A percentile compares a stretch with the other conserved stretches of the same genome.
These are phyloP conservation scores for Etheostoma nigrum DNA, from an alignment of 2,797 vertebrate genomes.

Conservation along the genomic window DNA sequence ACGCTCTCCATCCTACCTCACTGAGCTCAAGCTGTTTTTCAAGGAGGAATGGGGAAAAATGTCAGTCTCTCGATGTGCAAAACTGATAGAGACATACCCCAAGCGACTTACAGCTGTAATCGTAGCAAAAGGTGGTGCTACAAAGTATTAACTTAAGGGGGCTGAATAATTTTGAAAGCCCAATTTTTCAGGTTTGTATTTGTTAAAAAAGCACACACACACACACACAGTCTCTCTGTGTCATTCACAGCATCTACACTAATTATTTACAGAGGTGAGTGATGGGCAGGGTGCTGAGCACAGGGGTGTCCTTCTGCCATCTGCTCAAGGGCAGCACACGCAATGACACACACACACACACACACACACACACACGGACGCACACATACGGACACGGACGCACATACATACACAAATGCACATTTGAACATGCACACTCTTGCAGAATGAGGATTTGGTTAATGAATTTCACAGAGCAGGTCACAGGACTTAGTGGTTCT, in stretches of 20 bases:
- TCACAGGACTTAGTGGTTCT: slow-evolving; percentile 2
- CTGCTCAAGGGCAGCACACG: slow-evolving; percentile 33
- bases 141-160: too few relatives aligned
- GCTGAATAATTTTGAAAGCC: too few relatives aligned
- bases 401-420: slow-evolving; percentile 11
- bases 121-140: too few relatives aligned
- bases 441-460: slow-evolving; percentile 18
- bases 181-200: too few relatives aligned
- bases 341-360: slow-evolving; percentile 9
- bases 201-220: too few relatives aligned
- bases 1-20: too few relatives aligned
- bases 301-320: slow-evolving; percentile 58
- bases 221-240: neutral
- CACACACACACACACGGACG: neutral
- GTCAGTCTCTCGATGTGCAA: too few relatives aligned
- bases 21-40: too few relatives aligned
- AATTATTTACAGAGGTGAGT: slow-evolving; percentile 56
- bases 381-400: neutral
- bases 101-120: too few relatives aligned
- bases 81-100: too few relatives aligned
- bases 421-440: neutral
- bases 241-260: slow-evolving; percentile 32
- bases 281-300: slow-evolving; percentile 23
- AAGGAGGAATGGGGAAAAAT: too few relatives aligned
- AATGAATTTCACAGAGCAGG: slow-evolving; percentile 31